phyloP scores from a whole-genome alignment of 2,113 vertebrate genomes.

The Turdus rufiventris region DNA sequence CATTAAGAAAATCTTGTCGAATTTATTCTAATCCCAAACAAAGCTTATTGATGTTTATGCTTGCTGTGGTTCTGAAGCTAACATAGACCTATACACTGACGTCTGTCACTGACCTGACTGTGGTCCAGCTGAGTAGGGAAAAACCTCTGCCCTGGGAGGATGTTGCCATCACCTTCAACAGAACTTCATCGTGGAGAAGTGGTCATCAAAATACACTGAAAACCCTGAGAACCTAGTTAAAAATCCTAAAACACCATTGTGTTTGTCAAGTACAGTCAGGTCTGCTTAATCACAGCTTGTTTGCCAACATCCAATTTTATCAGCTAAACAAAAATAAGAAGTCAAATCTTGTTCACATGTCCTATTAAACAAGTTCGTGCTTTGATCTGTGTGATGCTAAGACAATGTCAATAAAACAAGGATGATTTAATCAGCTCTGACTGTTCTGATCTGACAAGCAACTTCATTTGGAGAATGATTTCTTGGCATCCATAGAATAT shows the following conservation, averaged over 20 bases:
- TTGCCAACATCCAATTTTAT: slow-evolving; percentile 60
- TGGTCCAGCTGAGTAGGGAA: background rate
- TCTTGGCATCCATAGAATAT: slow-evolving; percentile 53
- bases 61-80: background rate
- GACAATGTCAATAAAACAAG: slow-evolving; percentile 62
- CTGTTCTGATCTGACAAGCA: slow-evolving; percentile 55
- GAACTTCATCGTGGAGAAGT: background rate
- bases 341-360: slow-evolving; percentile 47
- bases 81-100: background rate
- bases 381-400: slow-evolving; percentile 49
- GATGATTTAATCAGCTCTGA: slow-evolving; percentile 62
- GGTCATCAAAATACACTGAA: background rate
- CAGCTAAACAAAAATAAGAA: slow-evolving; percentile 15
- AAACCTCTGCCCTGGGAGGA: background rate
- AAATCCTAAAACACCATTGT: slow-evolving; percentile 58
- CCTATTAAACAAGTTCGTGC: slow-evolving; percentile 56
- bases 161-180: background rate
- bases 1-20: background rate
- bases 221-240: slow-evolving; percentile 34
- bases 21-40: background rate
- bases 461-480: slow-evolving; percentile 51
- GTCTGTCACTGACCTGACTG: background rate
- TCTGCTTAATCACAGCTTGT: slow-evolving; percentile 59
- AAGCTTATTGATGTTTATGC: background rate
- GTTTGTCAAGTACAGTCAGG: slow-evolving; percentile 43